These are phyloP conservation scores for Peromyscus californicus DNA, from an alignment of 2,113 vertebrate genomes.

Conservation along the genomic window DNA sequence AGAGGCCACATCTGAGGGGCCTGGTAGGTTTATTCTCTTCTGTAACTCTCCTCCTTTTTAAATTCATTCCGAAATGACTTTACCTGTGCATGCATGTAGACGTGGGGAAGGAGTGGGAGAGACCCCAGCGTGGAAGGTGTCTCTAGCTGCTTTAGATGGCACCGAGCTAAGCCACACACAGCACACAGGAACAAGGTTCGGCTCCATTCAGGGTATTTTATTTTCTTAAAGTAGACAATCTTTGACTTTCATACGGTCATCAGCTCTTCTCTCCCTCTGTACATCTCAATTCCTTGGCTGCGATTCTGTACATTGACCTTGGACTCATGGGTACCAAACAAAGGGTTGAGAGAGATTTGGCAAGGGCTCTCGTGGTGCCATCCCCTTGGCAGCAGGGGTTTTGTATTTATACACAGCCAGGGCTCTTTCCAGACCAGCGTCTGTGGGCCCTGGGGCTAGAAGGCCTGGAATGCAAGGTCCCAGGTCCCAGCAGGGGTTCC, in stretches of 20 bases:
- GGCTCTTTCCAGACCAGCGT: conserved; percentile 45
- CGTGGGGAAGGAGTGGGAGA: not conserved
- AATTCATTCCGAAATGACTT: not conserved
- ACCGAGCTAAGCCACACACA: conserved; percentile 36
- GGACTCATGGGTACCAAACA: conserved; percentile 73
- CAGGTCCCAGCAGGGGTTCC: conserved; percentile 60
- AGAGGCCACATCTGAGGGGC: accelerated
- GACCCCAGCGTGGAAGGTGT: not conserved
- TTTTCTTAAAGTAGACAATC: conserved; percentile 88
- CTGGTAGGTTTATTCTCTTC: not conserved
- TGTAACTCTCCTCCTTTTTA: not conserved
- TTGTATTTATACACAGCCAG: conserved; percentile 83
- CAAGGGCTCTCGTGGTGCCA: conserved; percentile 83
- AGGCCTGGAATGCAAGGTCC: conserved; percentile 68
- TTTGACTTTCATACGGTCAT: conserved; percentile 77
- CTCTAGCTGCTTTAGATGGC: accelerated
- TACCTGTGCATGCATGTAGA: not conserved
- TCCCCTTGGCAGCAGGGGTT: conserved; percentile 78
- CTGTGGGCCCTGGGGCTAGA: conserved; percentile 14
- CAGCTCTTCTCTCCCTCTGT: conserved; percentile 71
- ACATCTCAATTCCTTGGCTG: conserved; percentile 87
- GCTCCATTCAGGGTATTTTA: conserved; percentile 87
- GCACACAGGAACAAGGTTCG: conserved; percentile 73
- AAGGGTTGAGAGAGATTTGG: conserved; percentile 69
- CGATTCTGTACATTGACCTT: conserved; percentile 81